A percentile compares a stretch with the other conserved stretches of the same genome.
These are phyloP conservation scores for Varecia variegata DNA, from an alignment of 2,797 vertebrate species.

Conservation along the genomic window DNA sequence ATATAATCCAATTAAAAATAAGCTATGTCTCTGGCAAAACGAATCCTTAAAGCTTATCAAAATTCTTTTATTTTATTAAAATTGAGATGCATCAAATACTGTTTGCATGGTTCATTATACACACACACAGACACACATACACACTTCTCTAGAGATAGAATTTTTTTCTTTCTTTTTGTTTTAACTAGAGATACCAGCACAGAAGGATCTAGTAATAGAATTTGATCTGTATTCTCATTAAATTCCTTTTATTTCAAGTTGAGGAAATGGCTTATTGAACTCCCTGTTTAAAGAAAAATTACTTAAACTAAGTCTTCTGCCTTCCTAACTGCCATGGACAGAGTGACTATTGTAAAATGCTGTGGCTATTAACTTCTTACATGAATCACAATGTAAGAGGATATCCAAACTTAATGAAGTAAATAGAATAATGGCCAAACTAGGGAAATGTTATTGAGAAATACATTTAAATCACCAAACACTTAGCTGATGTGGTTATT, in stretches of 20 bases:
- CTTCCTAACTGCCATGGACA: slow-evolving; percentile 47
- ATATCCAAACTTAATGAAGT: background rate
- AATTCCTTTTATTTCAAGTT: background rate
- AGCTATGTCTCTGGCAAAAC: background rate
- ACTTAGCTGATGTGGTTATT: slow-evolving; percentile 70
- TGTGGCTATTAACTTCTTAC: slow-evolving; percentile 37
- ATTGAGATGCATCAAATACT: background rate
- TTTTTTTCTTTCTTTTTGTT: background rate
- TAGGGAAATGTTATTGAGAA: background rate
- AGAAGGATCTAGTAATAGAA: background rate
- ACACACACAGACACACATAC: background rate
- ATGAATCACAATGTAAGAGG: slow-evolving; percentile 28
- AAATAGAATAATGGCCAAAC: slow-evolving; percentile 20
- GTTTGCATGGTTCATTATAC: background rate
- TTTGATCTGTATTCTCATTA: background rate
- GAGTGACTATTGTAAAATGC: background rate
- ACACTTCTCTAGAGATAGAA: background rate
- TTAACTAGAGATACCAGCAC: background rate
- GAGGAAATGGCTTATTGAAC: slow-evolving; percentile 9
- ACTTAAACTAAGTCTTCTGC: background rate
- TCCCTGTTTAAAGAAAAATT: background rate
- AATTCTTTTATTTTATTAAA: background rate
- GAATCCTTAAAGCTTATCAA: background rate
- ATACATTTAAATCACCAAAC: slow-evolving; percentile 44
- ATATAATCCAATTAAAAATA: background rate